A percentile compares a stretch with the other conserved stretches of the same genome.
Conservation (phyloP, 2,888 invertebrate genomes). For the Troilus luridus region DNA sequence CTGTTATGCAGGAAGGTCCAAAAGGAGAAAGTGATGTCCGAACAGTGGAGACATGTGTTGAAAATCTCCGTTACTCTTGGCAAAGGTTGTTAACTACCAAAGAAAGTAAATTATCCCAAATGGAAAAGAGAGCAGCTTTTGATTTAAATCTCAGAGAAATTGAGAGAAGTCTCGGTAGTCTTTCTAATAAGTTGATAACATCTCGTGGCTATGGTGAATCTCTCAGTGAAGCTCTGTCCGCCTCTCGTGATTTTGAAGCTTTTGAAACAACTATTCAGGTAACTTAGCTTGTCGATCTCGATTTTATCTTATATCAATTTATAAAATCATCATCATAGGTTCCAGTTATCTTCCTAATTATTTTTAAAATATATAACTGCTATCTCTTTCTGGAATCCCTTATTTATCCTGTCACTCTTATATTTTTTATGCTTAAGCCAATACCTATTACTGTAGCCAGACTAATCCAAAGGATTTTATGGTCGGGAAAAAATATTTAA, state of each 20-base stretch:
- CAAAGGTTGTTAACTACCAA: slow-evolving; percentile 76
- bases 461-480: no score
- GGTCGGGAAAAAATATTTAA: no score
- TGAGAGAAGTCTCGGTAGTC: slow-evolving; percentile 79
- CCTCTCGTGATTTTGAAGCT: slow-evolving; percentile 79
- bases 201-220: slow-evolving; percentile 81
- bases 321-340: no score
- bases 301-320: no score
- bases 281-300: slow-evolving; percentile 60
- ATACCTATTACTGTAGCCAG: no score
- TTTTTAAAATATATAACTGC: no score
- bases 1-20: slow-evolving; percentile 72
- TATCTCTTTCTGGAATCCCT: no score
- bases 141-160: slow-evolving; percentile 80
- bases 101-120: slow-evolving; percentile 76
- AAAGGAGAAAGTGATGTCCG: slow-evolving; percentile 79
- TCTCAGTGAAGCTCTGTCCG: slow-evolving; percentile 78
- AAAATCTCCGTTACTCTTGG: slow-evolving; percentile 76
- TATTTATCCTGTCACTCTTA: no score
- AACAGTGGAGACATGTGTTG: slow-evolving; percentile 76
- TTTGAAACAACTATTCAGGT: slow-evolving; percentile 86
- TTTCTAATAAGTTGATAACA: slow-evolving; percentile 76
- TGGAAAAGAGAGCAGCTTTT: slow-evolving; percentile 77
- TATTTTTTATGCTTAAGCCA: no score
- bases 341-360: no score